phyloP scores from a whole-genome alignment of 2,113 vertebrate genomes.

The Notothenia coriiceps region DNA sequence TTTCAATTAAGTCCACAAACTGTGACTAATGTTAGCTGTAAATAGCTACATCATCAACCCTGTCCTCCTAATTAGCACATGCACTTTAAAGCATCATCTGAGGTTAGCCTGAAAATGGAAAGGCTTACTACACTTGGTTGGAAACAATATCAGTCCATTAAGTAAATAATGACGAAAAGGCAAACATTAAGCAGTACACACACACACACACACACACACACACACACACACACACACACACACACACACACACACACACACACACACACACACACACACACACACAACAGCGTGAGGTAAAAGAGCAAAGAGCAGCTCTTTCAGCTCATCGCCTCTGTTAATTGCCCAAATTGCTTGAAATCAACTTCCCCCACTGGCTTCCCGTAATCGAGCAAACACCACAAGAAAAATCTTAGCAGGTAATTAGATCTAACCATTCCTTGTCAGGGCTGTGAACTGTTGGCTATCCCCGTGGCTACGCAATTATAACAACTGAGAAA shows the following conservation, averaged over 20 bases:
- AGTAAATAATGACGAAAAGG: constrained; percentile 61
- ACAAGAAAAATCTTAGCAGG: constrained; percentile 62
- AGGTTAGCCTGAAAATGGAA: constrained; percentile 13
- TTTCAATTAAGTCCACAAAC: constrained; percentile 4
- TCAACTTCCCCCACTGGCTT: constrained; percentile 59
- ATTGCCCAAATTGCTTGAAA: constrained; percentile 75
- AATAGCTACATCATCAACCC: constrained; percentile 29
- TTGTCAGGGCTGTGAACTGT: constrained; percentile 61
- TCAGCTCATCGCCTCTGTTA: constrained; percentile 65
- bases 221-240: constrained; percentile 18
- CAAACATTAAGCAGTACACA: constrained; percentile 43
- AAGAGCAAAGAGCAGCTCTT: constrained; percentile 50
- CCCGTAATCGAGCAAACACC: constrained; percentile 55
- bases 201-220: too few relatives aligned
- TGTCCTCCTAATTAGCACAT: constrained; percentile 14
- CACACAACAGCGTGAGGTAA: constrained; percentile 42
- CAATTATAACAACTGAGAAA: constrained; percentile 45
- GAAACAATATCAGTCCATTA: constrained; percentile 50
- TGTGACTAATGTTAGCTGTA: constrained; percentile 30
- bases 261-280: constrained; percentile 23
- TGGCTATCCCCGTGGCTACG: constrained; percentile 59
- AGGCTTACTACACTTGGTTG: constrained; percentile 13
- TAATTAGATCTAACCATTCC: constrained; percentile 72
- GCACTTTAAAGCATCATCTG: constrained; percentile 35
- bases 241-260: constrained; percentile 22